These are phyloP conservation scores for Macrophya alboannulata DNA, from an alignment of 2,888 invertebrate species.

Conservation along the genomic window DNA sequence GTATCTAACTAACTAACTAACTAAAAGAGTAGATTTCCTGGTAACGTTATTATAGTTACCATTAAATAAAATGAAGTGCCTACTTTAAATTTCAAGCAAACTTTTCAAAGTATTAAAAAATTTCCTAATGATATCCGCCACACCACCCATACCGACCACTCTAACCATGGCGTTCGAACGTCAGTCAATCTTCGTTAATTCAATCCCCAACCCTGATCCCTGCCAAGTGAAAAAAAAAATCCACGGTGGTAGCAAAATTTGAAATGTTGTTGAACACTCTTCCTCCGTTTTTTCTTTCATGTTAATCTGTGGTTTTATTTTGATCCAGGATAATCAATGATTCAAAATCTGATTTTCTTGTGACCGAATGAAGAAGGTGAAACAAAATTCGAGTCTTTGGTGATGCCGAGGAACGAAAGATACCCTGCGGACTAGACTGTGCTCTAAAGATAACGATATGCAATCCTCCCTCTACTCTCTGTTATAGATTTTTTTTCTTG, in stretches of 20 bases:
- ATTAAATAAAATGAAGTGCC: neutral
- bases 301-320: neutral
- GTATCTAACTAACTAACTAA: neutral
- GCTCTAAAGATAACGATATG: neutral
- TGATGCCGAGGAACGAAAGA: neutral
- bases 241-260: neutral
- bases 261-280: neutral
- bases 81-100: neutral
- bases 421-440: conserved; percentile 1
- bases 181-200: conserved; percentile 15
- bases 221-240: neutral
- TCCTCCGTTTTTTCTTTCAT: neutral
- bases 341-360: neutral
- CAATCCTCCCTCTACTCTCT: neutral
- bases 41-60: neutral
- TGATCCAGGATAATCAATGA: neutral
- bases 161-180: neutral
- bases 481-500: neutral
- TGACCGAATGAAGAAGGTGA: neutral
- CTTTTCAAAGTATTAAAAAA: conserved; percentile 4
- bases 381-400: neutral
- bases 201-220: neutral
- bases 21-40: neutral
- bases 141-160: neutral
- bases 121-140: neutral